A percentile compares a stretch with the other conserved stretches of the same genome.
Conservation (phyloP, 2,113 vertebrate species). For the Brienomyrus longianalis region DNA sequence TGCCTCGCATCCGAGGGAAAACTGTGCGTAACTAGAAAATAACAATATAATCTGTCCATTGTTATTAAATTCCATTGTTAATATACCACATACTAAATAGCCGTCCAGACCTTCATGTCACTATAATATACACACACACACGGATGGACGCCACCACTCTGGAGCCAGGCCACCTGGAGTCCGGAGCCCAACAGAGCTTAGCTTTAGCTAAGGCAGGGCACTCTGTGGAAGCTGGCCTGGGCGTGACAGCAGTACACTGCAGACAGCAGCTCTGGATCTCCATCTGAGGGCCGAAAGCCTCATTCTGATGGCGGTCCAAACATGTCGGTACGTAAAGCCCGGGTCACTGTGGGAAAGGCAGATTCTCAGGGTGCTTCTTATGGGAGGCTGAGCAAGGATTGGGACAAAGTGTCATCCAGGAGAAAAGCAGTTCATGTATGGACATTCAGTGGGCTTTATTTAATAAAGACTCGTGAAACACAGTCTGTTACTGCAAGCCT, state of each 20-base stretch:
- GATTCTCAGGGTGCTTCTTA: not conserved
- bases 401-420: not conserved
- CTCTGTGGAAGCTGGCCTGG: not conserved
- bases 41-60: not conserved
- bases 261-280: constrained; percentile 23
- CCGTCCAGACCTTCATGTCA: not conserved
- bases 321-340: constrained; percentile 19
- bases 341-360: constrained; percentile 29
- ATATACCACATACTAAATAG: too few relatives aligned
- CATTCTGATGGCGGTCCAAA: constrained; percentile 30
- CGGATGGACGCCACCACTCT: not conserved
- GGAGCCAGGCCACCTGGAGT: constrained; percentile 3
- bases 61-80: not conserved
- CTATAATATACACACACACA: not conserved
- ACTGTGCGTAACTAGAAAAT: not conserved
- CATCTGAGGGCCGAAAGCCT: constrained; percentile 34
- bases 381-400: not conserved
- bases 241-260: constrained; percentile 7
- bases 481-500: not conserved
- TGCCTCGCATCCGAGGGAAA: not conserved
- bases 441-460: not conserved
- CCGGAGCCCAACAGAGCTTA: not conserved
- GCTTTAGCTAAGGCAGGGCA: not conserved
- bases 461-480: not conserved
- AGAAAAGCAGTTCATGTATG: not conserved